Percentiles rank a stretch among this genome's conserved stretches.
These are phyloP conservation scores for Oegoconia quadripuncta DNA, from an alignment of 2,888 invertebrate species.

Conservation along the genomic window DNA sequence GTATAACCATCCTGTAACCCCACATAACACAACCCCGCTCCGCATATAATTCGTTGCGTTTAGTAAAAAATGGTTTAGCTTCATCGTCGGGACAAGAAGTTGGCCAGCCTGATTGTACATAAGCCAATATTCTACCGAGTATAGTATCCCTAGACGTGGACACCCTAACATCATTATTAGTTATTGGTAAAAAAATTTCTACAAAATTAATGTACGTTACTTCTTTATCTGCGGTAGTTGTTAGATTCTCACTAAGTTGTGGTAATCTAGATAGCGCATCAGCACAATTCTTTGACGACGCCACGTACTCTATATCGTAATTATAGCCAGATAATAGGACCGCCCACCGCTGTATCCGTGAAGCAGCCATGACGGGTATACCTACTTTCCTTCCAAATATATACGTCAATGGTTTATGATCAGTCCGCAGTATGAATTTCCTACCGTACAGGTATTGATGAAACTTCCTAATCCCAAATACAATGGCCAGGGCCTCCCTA, in stretches of 20 bases:
- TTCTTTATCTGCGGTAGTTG: neutral
- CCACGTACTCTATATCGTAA: conserved; percentile 5
- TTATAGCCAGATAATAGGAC: too few species aligned
- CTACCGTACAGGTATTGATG: conserved; percentile 13
- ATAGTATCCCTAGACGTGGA: neutral
- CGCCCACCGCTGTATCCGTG: too few species aligned
- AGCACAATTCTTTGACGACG: neutral
- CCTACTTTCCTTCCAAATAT: too few species aligned
- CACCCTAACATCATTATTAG: neutral
- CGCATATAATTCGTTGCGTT: conserved; percentile 14
- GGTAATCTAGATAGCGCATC: conserved; percentile 9
- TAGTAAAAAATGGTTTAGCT: conserved; percentile 1
- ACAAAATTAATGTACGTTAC: conserved; percentile 8
- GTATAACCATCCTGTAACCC: conserved; percentile 19
- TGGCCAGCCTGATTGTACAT: conserved; percentile 4
- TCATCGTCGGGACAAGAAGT: neutral
- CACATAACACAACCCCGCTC: conserved; percentile 16
- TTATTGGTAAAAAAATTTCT: conserved; percentile 7
- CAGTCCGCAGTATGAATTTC: conserved; percentile 12
- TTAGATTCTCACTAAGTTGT: too few species aligned
- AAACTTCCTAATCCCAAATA: conserved; percentile 7
- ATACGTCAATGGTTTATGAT: conserved; percentile 15
- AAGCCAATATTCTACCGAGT: neutral
- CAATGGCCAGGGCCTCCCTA: conserved; percentile 7
- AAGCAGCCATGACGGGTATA: too few species aligned